These are phyloP conservation scores for Danio rerio DNA, from an alignment of 2,113 vertebrate genomes.

Conservation along the genomic window GRCz12tu NC_133196.1:33599501-33600000, in stretches of 20 bases:
- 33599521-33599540: background rate
- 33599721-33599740: constrained; percentile 57
- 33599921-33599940: background rate
- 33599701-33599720: constrained; percentile 45
- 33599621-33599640: background rate
- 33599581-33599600: background rate
- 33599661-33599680: background rate
- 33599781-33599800: constrained; percentile 49
- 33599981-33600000: background rate
- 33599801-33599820: constrained; percentile 27
- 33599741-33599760: constrained; percentile 59
- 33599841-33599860: constrained; percentile 46
- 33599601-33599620: background rate
- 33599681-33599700: constrained; percentile 32
- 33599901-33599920: background rate
- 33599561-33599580: background rate
- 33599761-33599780: constrained; percentile 55
- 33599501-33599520: background rate
- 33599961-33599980: background rate
- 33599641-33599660: background rate
- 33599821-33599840: constrained; percentile 12
- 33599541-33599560: constrained; percentile 45
- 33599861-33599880: constrained; percentile 47
- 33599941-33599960: background rate
- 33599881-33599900: background rate